Conservation (phyloP, 2,797 vertebrate genomes). For the Macropodus opercularis region DNA sequence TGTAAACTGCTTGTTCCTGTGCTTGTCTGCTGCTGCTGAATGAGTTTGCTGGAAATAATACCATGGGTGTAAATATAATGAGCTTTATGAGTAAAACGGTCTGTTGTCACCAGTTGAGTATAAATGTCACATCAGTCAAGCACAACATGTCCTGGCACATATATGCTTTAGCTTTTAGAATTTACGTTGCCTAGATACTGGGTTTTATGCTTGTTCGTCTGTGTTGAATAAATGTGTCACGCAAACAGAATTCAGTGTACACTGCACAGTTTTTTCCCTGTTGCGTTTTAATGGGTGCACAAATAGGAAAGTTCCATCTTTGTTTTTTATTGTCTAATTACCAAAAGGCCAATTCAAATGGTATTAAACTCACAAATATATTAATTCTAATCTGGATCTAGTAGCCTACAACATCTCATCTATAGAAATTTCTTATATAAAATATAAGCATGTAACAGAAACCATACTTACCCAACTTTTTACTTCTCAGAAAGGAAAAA, state of each 20-base stretch:
- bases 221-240: slow-evolving; percentile 9
- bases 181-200: slow-evolving; percentile 27
- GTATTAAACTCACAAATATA: no score
- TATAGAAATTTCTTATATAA: background rate
- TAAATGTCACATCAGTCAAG: slow-evolving; percentile 14
- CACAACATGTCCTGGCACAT: background rate
- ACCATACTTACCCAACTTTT: background rate
- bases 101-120: background rate
- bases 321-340: no score
- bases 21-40: slow-evolving; percentile 4
- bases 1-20: background rate
- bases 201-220: background rate
- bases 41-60: background rate
- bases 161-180: slow-evolving; percentile 15
- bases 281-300: no score
- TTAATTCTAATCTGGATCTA: no score
- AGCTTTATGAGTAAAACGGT: slow-evolving; percentile 20
- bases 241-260: slow-evolving; percentile 3
- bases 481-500: background rate
- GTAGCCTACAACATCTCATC: no score
- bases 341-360: no score
- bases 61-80: slow-evolving; percentile 2
- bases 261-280: background rate
- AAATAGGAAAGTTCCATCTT: no score
- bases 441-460: background rate